These are phyloP conservation scores for Villa cingulata DNA, from an alignment of 2,888 invertebrate genomes.

Conservation along the genomic window DNA sequence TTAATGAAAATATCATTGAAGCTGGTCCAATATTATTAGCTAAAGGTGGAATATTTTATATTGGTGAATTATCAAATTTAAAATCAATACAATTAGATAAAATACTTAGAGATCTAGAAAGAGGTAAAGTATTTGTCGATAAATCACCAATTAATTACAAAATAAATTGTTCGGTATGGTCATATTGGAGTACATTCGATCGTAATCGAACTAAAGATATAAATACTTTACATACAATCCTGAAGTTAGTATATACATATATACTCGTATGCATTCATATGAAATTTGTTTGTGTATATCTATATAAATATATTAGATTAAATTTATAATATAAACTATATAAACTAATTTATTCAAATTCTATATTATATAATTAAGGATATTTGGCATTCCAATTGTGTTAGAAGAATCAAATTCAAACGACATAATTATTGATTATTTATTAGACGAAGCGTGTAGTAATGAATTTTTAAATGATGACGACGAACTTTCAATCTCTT, in stretches of 20 bases:
- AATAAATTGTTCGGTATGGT: slow-evolving; percentile 31
- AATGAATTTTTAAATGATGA: slow-evolving; percentile 6
- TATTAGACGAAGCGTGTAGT: slow-evolving; percentile 21
- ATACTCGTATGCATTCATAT: slow-evolving; percentile 8
- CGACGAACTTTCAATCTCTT: slow-evolving; percentile 23
- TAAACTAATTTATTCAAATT: not conserved
- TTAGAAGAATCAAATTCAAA: slow-evolving; percentile 22
- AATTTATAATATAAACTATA: too few species aligned
- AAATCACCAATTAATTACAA: slow-evolving; percentile 18
- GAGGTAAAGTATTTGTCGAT: slow-evolving; percentile 20
- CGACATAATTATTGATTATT: slow-evolving; percentile 22
- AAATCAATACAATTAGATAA: slow-evolving; percentile 19
- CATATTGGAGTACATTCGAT: slow-evolving; percentile 26
- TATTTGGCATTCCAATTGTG: slow-evolving; percentile 32
- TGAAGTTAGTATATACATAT: slow-evolving; percentile 24
- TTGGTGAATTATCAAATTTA: slow-evolving; percentile 32
- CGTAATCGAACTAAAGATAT: slow-evolving; percentile 23
- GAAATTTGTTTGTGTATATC: slow-evolving; percentile 3
- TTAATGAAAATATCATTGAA: slow-evolving; percentile 23
- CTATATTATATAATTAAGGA: slow-evolving; percentile 17
- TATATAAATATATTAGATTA: too few species aligned
- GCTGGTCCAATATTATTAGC: slow-evolving; percentile 32
- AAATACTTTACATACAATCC: slow-evolving; percentile 24
- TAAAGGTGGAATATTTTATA: slow-evolving; percentile 31
- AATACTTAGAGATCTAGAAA: slow-evolving; percentile 24